Conservation (phyloP, 2,797 vertebrate species). For the Buceros bicornis region DNA sequence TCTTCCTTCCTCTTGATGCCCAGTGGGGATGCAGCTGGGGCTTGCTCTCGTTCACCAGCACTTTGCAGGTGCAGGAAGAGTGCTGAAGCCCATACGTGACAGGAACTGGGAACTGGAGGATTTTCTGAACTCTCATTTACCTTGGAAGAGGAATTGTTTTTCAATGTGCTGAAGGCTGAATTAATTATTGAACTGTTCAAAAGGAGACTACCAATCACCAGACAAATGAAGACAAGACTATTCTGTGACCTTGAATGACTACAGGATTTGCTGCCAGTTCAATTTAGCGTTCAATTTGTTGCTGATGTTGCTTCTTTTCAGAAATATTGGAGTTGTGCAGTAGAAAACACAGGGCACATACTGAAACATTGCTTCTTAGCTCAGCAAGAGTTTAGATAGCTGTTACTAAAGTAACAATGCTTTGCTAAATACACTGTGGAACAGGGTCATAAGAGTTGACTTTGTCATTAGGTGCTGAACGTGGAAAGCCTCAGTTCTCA, state of each 20-base stretch:
- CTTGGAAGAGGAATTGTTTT: slow-evolving; percentile 31
- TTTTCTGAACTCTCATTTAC: slow-evolving; percentile 19
- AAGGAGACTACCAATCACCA: slow-evolving; percentile 48
- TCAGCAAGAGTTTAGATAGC: slow-evolving; percentile 22
- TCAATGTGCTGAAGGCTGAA: slow-evolving; percentile 31
- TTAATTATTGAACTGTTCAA: slow-evolving; percentile 41
- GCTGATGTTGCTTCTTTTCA: slow-evolving; percentile 48
- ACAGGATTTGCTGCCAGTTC: slow-evolving; percentile 58
- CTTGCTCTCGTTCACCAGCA: too few species aligned
- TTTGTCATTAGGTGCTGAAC: slow-evolving; percentile 3
- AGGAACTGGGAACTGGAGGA: neutral
- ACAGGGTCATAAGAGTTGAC: neutral
- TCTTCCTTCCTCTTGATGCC: too few species aligned
- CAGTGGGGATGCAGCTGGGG: too few species aligned
- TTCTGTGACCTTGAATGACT: slow-evolving; percentile 47
- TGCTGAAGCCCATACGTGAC: neutral
- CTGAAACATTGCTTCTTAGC: neutral
- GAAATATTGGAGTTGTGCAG: neutral
- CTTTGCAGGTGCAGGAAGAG: neutral
- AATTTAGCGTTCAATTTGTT: slow-evolving; percentile 37
- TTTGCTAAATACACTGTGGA: slow-evolving; percentile 13
- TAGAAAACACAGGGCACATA: slow-evolving; percentile 23
- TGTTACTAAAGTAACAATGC: neutral
- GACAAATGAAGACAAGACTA: slow-evolving; percentile 25
- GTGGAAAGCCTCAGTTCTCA: slow-evolving; percentile 1